Evolutionary conservation across 1,140 invertebrate species (phyloP).

Genomic region (Drosophila simulans): DNA sequence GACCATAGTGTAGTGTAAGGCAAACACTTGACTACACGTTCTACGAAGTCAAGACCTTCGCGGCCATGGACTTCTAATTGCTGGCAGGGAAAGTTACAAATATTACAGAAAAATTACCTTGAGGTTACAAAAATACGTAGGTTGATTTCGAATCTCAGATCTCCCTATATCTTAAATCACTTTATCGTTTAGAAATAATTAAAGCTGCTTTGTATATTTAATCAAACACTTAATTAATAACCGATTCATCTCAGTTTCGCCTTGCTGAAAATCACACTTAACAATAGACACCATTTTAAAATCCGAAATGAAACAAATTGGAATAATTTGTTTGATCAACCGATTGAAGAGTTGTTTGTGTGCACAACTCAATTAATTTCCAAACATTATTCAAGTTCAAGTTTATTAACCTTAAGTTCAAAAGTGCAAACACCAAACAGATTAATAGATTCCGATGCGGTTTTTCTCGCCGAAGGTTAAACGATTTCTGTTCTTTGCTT

Average conservation of each 20-base stretch:
- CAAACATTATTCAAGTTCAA: conserved; percentile 67
- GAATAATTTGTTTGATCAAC: conserved; percentile 31
- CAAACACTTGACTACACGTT: conserved; percentile 37
- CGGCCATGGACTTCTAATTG: conserved; percentile 13
- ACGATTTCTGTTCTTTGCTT: conserved; percentile 27
- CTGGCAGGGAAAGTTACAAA: conserved; percentile 11
- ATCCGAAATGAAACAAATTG: conserved; percentile 29
- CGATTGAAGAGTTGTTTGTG: conserved; percentile 36
- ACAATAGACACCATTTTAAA: conserved; percentile 36
- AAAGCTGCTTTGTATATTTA: no score
- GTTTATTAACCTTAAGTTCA: conserved; percentile 67
- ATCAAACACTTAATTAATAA: conserved; percentile 10
- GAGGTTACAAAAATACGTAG: neutral
- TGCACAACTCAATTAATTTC: conserved; percentile 60
- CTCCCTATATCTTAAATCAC: no score
- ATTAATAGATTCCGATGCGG: conserved; percentile 32
- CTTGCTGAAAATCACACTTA: conserved; percentile 3
- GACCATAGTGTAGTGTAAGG: conserved; percentile 37
- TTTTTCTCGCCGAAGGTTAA: conserved; percentile 35
- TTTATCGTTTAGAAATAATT: no score
- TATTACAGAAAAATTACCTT: neutral
- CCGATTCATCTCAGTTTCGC: neutral
- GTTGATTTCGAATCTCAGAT: no score
- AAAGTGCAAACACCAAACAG: conserved; percentile 50
- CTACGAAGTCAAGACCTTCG: conserved; percentile 13